Base-by-base conservation (phyloP, 2,797 vertebrate species). In the Chelidonichthys spinosus region DNA sequence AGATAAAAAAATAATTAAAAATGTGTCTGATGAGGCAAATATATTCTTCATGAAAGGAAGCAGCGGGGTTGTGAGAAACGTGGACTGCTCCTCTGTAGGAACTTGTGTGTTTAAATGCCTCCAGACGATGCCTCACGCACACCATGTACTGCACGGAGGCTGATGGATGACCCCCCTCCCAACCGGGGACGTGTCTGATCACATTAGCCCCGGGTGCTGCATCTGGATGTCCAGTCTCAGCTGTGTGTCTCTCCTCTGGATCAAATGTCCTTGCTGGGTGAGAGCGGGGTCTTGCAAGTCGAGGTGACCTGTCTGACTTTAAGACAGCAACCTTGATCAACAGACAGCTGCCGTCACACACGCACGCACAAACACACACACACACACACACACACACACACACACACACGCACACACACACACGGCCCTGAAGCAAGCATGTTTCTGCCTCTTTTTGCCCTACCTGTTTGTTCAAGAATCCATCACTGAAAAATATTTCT, bases 181-280 rank as follows among this genome's bases (percentile, higher is more conserved):
- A 66, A 78, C 65, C 81, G 81, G 83, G 39, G 74, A 83, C 77
- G 76, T 83, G 82, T 88, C 87, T 80, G 85, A 82, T 90, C 70
- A 87, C 84, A 92, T 87, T 86, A 90, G 81, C 65, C 69, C 65
- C 42, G 44, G 62, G 14, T 64, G 77, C 78, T 88, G 83, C 72
- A 73, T 84, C 85, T 87, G 68, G 66, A 80, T 40, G 75, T 72
- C 81, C 75, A 64, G 87, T 70, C 89, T 91, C 87, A 93, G 90
- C 92, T 91, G 89, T 64, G 76, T 8, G 25, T 65, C 78, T 74
- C 78, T 65, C 42, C 76, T 39, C 52, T 33, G 47, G 82, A 89
- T 87, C 76, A 79, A 62, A 85, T 66, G 74, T 71, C 80, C 72
- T 72, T 25, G 42, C 62, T 65, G 62, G 72, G 59, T 59, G 66